Percentiles rank a stretch among this genome's conserved stretches.
Evolutionary conservation across 2,888 invertebrate genomes (phyloP).

Genomic region (Drosophila kambysellisi): DNA sequence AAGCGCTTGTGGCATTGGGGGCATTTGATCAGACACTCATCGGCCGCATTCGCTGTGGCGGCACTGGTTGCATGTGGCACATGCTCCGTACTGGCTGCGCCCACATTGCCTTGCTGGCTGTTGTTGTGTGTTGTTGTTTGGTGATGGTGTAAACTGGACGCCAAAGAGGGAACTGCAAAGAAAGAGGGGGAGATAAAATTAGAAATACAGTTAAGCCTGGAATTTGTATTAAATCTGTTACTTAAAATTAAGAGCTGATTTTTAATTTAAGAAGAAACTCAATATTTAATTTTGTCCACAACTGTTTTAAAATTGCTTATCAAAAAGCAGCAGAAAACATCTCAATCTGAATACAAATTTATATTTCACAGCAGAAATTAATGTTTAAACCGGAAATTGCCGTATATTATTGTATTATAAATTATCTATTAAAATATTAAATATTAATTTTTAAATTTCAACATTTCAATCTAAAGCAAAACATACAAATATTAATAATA

Average conservation of each 20-base stretch:
- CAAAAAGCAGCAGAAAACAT: background rate
- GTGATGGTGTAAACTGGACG: constrained; percentile 84
- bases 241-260: background rate
- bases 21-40: constrained; percentile 85
- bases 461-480: background rate
- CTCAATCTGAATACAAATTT: background rate
- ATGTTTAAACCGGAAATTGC: background rate
- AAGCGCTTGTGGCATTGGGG: constrained; percentile 85
- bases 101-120: constrained; percentile 63
- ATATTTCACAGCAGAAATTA: background rate
- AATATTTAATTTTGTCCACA: background rate
- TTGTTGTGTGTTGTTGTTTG: constrained; percentile 67
- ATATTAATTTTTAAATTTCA: background rate
- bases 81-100: constrained; percentile 61
- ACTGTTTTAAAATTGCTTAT: background rate
- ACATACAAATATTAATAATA: background rate
- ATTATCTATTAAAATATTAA: background rate
- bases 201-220: background rate
- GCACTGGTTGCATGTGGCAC: constrained; percentile 66
- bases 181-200: background rate
- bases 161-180: constrained; percentile 84
- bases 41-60: constrained; percentile 58
- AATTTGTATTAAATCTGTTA: background rate
- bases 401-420: no score
- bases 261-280: background rate